These are phyloP conservation scores for Poecilia latipinna DNA, from an alignment of 2,113 vertebrate species.

Conservation along the genomic window DNA sequence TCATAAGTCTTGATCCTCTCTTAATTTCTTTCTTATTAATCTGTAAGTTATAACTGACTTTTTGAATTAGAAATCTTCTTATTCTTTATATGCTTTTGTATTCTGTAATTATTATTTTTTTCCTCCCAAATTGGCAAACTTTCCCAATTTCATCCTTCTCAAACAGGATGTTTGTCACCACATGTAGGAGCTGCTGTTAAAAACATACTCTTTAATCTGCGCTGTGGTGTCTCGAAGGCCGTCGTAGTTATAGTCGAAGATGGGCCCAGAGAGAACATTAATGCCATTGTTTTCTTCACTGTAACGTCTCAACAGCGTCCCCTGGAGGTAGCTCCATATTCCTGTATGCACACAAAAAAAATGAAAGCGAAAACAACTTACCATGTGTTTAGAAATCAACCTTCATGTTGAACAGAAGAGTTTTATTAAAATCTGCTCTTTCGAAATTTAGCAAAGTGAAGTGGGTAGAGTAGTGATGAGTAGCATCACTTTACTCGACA, in stretches of 20 bases:
- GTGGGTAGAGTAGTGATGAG: too few relatives aligned
- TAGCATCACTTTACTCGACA: too few relatives aligned
- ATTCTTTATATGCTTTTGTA: not conserved
- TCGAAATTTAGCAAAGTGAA: too few relatives aligned
- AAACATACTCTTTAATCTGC: conserved; percentile 56
- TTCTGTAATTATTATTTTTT: not conserved
- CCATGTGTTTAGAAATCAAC: not conserved
- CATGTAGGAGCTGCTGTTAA: not conserved
- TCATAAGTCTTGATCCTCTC: too few relatives aligned
- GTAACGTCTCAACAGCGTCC: conserved; percentile 56
- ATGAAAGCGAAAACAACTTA: not conserved
- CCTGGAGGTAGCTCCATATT: conserved; percentile 69
- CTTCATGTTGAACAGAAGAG: not conserved
- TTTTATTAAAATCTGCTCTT: not conserved
- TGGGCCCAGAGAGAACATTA: conserved; percentile 56
- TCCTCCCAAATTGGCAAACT: not conserved
- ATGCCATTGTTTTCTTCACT: conserved; percentile 54
- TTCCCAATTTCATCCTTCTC: too few relatives aligned
- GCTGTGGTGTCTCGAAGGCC: conserved; percentile 58
- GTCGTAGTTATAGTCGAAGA: conserved; percentile 66
- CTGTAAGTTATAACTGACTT: not conserved
- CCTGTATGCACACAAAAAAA: conserved; percentile 26
- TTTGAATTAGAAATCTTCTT: too few relatives aligned
- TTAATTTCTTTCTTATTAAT: not conserved
- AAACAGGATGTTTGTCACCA: not conserved